These are phyloP conservation scores for Alectura lathami DNA, from an alignment of 2,113 vertebrate species.

Conservation along the genomic window DNA sequence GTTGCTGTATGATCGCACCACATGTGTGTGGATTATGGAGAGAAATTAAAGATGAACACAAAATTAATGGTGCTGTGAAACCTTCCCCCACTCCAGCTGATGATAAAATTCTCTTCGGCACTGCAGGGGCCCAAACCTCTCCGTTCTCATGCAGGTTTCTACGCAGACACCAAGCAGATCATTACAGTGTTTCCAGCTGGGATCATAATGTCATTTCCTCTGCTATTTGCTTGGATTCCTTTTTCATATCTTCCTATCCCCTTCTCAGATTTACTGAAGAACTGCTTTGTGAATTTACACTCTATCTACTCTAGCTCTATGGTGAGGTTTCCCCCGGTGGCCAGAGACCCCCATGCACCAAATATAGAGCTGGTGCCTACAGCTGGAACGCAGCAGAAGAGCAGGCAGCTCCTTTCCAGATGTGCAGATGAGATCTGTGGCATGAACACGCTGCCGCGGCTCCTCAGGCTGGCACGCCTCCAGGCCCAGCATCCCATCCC, in stretches of 20 bases:
- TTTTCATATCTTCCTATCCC: neutral
- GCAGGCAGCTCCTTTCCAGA: fast-evolving
- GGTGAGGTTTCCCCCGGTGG: neutral
- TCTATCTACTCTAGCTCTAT: neutral
- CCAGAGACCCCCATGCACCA: fast-evolving
- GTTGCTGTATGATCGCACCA: neutral
- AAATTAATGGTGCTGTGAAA: neutral
- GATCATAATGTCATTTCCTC: slow-evolving; percentile 56
- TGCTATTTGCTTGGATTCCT: slow-evolving; percentile 35
- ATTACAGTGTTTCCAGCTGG: slow-evolving; percentile 16
- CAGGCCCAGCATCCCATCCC: neutral
- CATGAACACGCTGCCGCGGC: neutral
- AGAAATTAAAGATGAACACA: neutral
- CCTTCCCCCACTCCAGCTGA: neutral
- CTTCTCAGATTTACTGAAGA: neutral
- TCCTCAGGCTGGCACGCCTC: neutral
- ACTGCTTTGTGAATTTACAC: neutral
- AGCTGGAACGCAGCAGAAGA: neutral
- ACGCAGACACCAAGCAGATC: neutral
- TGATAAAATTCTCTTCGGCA: neutral
- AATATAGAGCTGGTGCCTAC: too few relatives aligned
- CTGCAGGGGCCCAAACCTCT: neutral
- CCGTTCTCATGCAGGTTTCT: slow-evolving; percentile 1
- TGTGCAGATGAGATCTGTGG: neutral
- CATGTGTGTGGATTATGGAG: fast-evolving